A percentile compares a stretch with the other conserved stretches of the same genome.
phyloP scores from a whole-genome alignment of 2,797 vertebrate genomes.

The Podarcis lilfordi region DNA sequence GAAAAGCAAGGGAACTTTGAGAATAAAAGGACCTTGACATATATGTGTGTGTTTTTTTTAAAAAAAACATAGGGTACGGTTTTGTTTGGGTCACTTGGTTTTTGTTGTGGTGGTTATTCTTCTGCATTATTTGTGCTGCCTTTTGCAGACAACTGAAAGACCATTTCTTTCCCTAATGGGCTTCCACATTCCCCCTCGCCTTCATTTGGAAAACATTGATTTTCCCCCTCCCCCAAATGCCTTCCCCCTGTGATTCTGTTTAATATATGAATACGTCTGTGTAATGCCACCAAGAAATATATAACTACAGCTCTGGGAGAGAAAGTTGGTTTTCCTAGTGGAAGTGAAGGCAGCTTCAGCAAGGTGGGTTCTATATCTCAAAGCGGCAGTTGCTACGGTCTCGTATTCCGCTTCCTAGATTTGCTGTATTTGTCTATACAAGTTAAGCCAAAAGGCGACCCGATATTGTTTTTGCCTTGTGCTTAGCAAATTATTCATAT shows the following conservation, averaged over 20 bases:
- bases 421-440: not conserved
- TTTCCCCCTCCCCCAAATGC: constrained; percentile 13
- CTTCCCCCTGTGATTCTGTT: constrained; percentile 61
- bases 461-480: not conserved
- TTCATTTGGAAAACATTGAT: constrained; percentile 71
- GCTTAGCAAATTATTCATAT: not conserved
- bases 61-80: not conserved
- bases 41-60: constrained; percentile 19
- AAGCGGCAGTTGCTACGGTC: not conserved
- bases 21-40: constrained; percentile 37
- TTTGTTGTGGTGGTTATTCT: not conserved
- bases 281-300: constrained; percentile 57
- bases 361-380: constrained; percentile 1
- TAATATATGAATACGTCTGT: constrained; percentile 62
- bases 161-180: constrained; percentile 57
- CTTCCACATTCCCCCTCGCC: constrained; percentile 63
- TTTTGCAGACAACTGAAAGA: constrained; percentile 67
- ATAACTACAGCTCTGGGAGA: constrained; percentile 51
- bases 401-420: not conserved
- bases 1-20: constrained; percentile 38
- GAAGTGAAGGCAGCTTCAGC: constrained; percentile 22
- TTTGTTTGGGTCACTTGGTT: not conserved
- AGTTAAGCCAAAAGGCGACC: not conserved
- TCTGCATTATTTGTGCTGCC: constrained; percentile 55
- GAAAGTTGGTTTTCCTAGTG: constrained; percentile 38